Evolutionary conservation across 1,140 invertebrate genomes (phyloP).

Genomic region (Anastatus disparis): DNA sequence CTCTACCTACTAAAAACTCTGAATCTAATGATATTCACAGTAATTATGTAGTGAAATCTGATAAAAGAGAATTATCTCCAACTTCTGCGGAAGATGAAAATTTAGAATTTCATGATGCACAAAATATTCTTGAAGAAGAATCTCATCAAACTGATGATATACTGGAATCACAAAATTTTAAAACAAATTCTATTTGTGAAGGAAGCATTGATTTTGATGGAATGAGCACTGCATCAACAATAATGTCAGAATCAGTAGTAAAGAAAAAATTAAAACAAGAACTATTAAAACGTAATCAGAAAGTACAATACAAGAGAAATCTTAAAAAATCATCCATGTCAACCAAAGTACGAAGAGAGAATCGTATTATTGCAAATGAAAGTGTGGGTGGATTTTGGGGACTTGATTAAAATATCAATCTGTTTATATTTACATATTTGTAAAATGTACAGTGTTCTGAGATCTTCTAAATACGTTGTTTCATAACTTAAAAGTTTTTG

Average conservation of each 20-base stretch:
- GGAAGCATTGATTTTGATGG: neutral
- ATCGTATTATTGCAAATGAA: constrained; percentile 16
- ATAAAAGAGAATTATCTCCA: neutral
- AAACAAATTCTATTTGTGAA: neutral
- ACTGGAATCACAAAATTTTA: no score
- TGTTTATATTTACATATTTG: neutral
- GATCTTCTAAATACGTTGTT: neutral
- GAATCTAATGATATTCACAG: neutral
- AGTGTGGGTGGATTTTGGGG: constrained; percentile 21
- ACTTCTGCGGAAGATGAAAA: neutral
- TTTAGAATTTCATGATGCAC: no score
- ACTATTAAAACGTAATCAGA: constrained; percentile 22
- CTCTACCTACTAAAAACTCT: neutral
- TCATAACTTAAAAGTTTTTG: neutral
- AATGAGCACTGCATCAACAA: constrained; percentile 6
- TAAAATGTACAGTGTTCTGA: constrained; percentile 9
- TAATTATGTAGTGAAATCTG: neutral
- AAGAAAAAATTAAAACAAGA: constrained; percentile 21
- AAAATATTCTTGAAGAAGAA: no score
- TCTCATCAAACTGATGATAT: no score
- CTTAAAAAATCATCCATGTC: constrained; percentile 21
- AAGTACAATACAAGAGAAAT: constrained; percentile 4
- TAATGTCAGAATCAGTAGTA: neutral
- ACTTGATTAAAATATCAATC: constrained; percentile 6
- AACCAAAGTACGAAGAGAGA: constrained; percentile 24